Percentiles rank a stretch among this genome's conserved stretches.
These are phyloP conservation scores for Clarias laeviceps DNA, from an alignment of 2,797 vertebrate genomes.

Conservation along the genomic window DNA sequence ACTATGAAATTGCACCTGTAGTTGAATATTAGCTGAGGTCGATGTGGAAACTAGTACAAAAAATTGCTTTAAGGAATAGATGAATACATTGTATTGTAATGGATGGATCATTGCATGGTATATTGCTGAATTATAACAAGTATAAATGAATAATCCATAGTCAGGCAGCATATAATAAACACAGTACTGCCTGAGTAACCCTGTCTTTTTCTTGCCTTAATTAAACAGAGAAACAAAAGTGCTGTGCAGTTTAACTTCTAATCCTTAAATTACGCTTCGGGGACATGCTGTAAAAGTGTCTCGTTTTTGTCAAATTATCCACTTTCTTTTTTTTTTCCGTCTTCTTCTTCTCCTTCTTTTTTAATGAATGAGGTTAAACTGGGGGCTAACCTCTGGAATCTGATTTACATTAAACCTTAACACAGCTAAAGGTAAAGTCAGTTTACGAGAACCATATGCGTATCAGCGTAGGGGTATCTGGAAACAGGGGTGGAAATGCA, in stretches of 20 bases:
- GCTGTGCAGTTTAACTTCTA: constrained; percentile 54
- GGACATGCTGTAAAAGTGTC: constrained; percentile 54
- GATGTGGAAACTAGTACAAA: background rate
- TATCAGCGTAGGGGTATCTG: constrained; percentile 4
- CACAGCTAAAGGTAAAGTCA: constrained; percentile 47
- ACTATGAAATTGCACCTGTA: background rate
- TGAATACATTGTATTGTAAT: background rate
- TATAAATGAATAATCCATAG: constrained; percentile 54
- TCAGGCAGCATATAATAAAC: constrained; percentile 62
- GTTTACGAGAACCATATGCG: constrained; percentile 58
- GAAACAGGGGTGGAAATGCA: background rate
- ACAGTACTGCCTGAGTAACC: constrained; percentile 25
- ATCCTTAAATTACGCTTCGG: constrained; percentile 56
- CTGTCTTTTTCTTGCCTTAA: constrained; percentile 48
- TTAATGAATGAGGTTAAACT: constrained; percentile 47
- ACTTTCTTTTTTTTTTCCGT: constrained; percentile 28
- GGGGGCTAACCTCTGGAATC: constrained; percentile 42
- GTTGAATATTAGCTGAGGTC: constrained; percentile 1
- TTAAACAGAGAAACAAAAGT: constrained; percentile 56
- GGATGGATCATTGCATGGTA: background rate
- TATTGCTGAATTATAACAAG: constrained; percentile 56
- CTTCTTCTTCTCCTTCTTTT: constrained; percentile 17
- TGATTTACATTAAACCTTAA: constrained; percentile 50
- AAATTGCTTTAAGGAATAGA: background rate
- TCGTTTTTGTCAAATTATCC: constrained; percentile 53